These are phyloP conservation scores for Microplitis manilae DNA, from an alignment of 2,888 invertebrate genomes.

Conservation along the genomic window DNA sequence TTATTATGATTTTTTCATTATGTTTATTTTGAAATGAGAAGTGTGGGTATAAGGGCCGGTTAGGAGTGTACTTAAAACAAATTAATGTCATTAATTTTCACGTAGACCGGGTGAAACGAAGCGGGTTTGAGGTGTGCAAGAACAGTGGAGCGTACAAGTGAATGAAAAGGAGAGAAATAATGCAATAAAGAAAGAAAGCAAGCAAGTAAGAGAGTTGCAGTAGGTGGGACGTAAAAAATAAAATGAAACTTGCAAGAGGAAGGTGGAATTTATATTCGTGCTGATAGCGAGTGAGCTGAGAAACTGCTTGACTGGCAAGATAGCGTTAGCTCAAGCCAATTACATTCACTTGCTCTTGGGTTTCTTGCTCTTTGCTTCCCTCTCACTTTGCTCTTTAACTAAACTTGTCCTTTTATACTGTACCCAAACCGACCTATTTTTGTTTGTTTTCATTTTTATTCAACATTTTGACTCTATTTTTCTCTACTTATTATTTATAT, in stretches of 20 bases:
- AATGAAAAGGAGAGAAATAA: constrained; percentile 40
- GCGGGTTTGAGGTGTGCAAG: constrained; percentile 24
- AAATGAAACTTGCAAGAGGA: constrained; percentile 53
- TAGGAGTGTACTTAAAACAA: constrained; percentile 58
- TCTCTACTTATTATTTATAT: constrained; percentile 2
- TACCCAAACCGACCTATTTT: constrained; percentile 36
- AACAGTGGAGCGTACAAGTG: constrained; percentile 27
- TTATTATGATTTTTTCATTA: constrained; percentile 45
- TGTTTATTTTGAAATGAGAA: background rate
- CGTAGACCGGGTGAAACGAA: constrained; percentile 40
- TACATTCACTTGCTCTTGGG: constrained; percentile 66
- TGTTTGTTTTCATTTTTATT: constrained; percentile 26
- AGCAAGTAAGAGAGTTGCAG: background rate
- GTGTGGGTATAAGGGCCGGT: constrained; percentile 21
- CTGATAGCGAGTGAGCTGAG: constrained; percentile 66
- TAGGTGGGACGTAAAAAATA: constrained; percentile 50
- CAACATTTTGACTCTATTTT: constrained; percentile 23
- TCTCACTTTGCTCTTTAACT: constrained; percentile 48
- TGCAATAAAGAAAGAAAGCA: background rate
- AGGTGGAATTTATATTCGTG: constrained; percentile 65
- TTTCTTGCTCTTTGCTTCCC: constrained; percentile 50
- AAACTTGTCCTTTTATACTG: constrained; percentile 53
- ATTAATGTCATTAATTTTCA: constrained; percentile 64
- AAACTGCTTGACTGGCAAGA: constrained; percentile 69
- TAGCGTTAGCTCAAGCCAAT: constrained; percentile 67